A percentile compares a stretch with the other conserved stretches of the same genome.
These are phyloP conservation scores for Lindbergichthys nudifrons DNA, from an alignment of 2,797 vertebrate genomes.

Conservation along the genomic window DNA sequence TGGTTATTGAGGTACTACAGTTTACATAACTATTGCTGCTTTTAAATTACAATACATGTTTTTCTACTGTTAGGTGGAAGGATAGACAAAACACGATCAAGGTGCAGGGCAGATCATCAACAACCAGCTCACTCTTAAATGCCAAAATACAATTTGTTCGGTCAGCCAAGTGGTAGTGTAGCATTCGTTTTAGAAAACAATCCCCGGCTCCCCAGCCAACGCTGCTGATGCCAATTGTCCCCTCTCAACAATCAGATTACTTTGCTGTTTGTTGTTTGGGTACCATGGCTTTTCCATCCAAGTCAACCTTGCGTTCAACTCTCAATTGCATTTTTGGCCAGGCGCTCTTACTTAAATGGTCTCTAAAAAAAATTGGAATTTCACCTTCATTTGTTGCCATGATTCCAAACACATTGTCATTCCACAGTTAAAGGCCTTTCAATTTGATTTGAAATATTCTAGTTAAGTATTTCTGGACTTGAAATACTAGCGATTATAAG, in stretches of 20 bases:
- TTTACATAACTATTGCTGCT: constrained; percentile 12
- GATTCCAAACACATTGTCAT: not conserved
- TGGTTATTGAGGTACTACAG: not conserved
- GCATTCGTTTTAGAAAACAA: constrained; percentile 6
- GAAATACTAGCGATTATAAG: not conserved
- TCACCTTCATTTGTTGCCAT: not conserved
- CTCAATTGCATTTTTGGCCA: constrained; percentile 6
- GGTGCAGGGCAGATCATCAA: not conserved
- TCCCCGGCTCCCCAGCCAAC: not conserved
- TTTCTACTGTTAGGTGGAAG: not conserved
- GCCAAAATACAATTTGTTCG: constrained; percentile 13
- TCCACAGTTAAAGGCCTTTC: not conserved
- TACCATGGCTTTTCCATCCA: constrained; percentile 8
- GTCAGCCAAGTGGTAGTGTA: not conserved
- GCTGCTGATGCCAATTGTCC: constrained; percentile 14
- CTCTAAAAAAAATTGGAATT: not conserved
- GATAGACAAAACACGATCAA: not conserved
- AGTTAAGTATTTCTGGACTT: not conserved
- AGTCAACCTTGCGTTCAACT: constrained; percentile 20
- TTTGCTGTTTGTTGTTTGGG: constrained; percentile 28
- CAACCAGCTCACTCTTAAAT: constrained; percentile 6
- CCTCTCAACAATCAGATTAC: constrained; percentile 44
- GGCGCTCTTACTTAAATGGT: constrained; percentile 10
- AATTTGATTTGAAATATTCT: not conserved
- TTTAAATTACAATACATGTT: not conserved